Evolutionary conservation across 2,113 vertebrate species (phyloP).

Genomic region (Nesoenas mayeri): DNA sequence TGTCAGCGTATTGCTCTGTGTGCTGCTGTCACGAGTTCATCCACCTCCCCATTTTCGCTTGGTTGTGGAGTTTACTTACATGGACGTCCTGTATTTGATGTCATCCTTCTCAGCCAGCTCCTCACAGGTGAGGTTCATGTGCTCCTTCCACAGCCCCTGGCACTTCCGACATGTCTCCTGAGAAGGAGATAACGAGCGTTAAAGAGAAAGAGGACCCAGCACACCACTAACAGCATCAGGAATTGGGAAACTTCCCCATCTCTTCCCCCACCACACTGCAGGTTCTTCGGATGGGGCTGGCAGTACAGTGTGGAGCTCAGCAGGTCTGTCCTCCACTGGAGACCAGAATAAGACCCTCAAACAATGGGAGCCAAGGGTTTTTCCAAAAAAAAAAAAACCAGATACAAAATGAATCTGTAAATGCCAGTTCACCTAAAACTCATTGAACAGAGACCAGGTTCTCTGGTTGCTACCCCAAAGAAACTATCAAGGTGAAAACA

Average conservation of each 20-base stretch:
- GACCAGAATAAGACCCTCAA: background rate
- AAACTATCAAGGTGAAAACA: background rate
- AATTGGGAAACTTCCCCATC: background rate
- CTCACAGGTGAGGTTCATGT: conserved; percentile 90
- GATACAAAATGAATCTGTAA: background rate
- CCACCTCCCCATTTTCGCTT: background rate
- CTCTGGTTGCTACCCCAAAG: background rate
- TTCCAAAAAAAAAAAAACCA: background rate
- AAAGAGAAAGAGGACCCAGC: background rate
- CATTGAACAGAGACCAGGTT: background rate
- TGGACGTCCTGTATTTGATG: conserved; percentile 91
- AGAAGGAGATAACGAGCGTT: conserved; percentile 1
- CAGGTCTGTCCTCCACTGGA: background rate
- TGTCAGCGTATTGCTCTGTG: rapidly evolving
- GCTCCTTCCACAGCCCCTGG: conserved; percentile 94
- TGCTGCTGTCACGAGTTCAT: background rate
- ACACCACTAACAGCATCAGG: background rate
- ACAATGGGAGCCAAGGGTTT: background rate
- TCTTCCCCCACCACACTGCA: background rate
- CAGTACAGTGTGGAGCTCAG: background rate
- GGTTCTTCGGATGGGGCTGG: background rate
- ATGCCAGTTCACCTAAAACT: background rate
- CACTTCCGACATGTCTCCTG: conserved; percentile 95
- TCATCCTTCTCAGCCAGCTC: conserved; percentile 92
- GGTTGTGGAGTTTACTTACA: conserved; percentile 79